Conservation (phyloP, 2,797 vertebrate genomes). For the Toxotes lorentzi region DNA sequence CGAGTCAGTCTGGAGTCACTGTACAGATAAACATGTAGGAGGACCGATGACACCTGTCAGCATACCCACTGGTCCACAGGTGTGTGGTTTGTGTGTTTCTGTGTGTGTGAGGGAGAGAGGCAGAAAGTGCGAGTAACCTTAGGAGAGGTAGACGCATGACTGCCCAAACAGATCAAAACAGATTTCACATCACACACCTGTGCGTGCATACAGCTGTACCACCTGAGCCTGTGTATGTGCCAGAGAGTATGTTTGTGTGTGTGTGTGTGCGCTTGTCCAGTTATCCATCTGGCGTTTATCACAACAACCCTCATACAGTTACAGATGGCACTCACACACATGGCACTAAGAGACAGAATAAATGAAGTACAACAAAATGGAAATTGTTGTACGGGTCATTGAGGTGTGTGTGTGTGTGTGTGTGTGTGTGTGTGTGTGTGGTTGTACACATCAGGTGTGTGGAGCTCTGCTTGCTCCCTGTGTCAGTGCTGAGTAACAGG, state of each 20-base stretch:
- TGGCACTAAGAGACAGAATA: not conserved
- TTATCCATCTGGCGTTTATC: constrained; percentile 47
- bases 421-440: constrained; percentile 29
- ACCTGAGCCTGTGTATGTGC: constrained; percentile 1
- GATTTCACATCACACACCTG: constrained; percentile 69
- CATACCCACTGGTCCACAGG: constrained; percentile 40
- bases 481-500: constrained; percentile 21
- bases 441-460: constrained; percentile 12
- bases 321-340: not conserved
- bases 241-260: too few species aligned
- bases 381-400: constrained; percentile 24
- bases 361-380: constrained; percentile 18
- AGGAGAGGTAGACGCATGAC: constrained; percentile 64
- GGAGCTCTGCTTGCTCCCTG: constrained; percentile 4
- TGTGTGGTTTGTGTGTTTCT: constrained; percentile 34
- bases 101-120: not conserved
- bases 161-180: constrained; percentile 72
- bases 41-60: constrained; percentile 60
- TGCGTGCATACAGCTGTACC: constrained; percentile 34
- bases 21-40: constrained; percentile 50
- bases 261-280: constrained; percentile 19
- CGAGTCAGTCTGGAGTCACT: constrained; percentile 28
- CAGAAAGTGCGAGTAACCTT: constrained; percentile 40
- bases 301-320: constrained; percentile 29
- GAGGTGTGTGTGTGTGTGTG: constrained; percentile 27